Base-by-base conservation (phyloP, 1,140 invertebrate genomes). In the Brachystomella parvula region DNA sequence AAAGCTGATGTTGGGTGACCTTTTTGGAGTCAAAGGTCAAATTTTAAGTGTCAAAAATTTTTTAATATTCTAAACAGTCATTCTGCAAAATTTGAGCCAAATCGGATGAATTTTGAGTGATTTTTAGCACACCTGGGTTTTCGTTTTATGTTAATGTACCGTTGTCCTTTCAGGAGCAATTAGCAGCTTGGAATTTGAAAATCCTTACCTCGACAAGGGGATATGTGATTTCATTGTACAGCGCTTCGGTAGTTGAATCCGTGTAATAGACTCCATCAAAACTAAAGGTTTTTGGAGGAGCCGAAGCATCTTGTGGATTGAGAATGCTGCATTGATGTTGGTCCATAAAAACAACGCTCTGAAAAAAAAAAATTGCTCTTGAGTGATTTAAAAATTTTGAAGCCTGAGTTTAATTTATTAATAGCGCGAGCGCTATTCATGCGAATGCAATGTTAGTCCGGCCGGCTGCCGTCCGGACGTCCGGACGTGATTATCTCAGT, bases 311-410 rank as follows among this genome's bases (percentile, higher is more conserved):
- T 57, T 73, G 73, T 12, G 84, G 84, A 74, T 86, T 84, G 33
- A 78, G 76, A 21, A 88, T 80, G 32, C 78, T 78, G 75, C 84
- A 85, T 60, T 81, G 79, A 31, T 80, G 84, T 64, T 78, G 75
- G 17, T 89, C 86, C 79, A 92, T 90, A 61, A 81, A 81, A 21
- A 95, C 81, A 32, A 90, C 85, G 75, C 81, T 82, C 86, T 93
- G 76, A 6, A 78, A 75, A 74, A 78, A 70, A 75, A 76, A 74
- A 62, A 12, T 53, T 9, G 15, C 9, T 15, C 9, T 26, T 3
- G 24, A 53, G 6, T 53, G 12, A 53, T 17, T 53, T 12, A 24
- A 24, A 24, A 53, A 53, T 17, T 12, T 53, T 53, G 49, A n/a
- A 44, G 9, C 9, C 39, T n/a, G n/a, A n/a, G n/a, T 53, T 26